A percentile compares a stretch with the other conserved stretches of the same genome.
These are phyloP conservation scores for Tubiluchus corallicola DNA, from an alignment of 2,888 invertebrate genomes.

Conservation along the genomic window DNA sequence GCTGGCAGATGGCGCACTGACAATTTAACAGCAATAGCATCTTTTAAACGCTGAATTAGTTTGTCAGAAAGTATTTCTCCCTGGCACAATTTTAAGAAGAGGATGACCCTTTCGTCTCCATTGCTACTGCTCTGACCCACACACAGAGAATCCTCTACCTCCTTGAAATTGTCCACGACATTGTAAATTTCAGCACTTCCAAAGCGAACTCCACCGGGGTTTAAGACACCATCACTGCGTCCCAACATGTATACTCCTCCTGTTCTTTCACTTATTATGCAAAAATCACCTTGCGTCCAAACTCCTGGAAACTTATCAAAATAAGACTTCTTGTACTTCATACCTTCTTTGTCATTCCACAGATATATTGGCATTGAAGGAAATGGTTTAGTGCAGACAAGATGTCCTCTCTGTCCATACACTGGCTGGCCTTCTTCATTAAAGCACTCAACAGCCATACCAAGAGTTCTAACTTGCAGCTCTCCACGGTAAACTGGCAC, in stretches of 20 bases:
- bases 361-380: conserved; percentile 38
- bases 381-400: conserved; percentile 37
- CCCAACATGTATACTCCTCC: conserved; percentile 40
- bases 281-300: conserved; percentile 40
- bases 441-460: conserved; percentile 35
- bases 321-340: conserved; percentile 33
- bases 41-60: conserved; percentile 27
- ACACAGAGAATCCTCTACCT: conserved; percentile 36
- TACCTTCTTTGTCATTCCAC: conserved; percentile 32
- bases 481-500: conserved; percentile 36
- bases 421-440: conserved; percentile 31
- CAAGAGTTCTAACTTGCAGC: conserved; percentile 35
- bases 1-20: conserved; percentile 37
- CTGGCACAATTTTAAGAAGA: conserved; percentile 34
- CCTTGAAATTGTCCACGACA: conserved; percentile 34
- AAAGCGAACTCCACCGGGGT: conserved; percentile 39
- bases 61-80: conserved; percentile 24
- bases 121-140: conserved; percentile 32
- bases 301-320: conserved; percentile 32
- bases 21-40: conserved; percentile 30
- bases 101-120: conserved; percentile 35
- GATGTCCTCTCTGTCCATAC: conserved; percentile 33
- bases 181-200: conserved; percentile 41
- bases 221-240: conserved; percentile 37
- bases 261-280: conserved; percentile 31